Evolutionary conservation across 2,113 vertebrate genomes (phyloP).

Genomic region (Tiliqua scincoides): DNA sequence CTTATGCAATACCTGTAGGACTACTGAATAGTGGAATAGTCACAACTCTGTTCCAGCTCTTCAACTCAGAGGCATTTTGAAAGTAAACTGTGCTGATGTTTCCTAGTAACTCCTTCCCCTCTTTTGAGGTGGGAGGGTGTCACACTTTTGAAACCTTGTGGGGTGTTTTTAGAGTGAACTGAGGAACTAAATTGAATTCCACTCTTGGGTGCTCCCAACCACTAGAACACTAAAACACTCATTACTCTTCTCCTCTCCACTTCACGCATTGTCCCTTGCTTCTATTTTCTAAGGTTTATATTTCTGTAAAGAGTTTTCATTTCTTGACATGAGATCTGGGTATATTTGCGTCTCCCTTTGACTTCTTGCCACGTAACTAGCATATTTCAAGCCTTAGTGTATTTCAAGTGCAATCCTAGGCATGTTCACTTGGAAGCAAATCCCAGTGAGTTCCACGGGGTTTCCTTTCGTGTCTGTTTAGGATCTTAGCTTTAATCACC

Average conservation of each 20-base stretch:
- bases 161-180: slow-evolving; percentile 32
- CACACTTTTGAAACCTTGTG: background rate
- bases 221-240: background rate
- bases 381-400: too few species aligned
- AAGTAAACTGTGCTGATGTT: background rate
- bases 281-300: slow-evolving; percentile 33
- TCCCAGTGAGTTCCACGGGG: too few species aligned
- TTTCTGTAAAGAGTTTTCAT: slow-evolving; percentile 37
- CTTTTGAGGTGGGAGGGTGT: background rate
- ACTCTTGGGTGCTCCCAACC: slow-evolving; percentile 20
- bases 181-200: slow-evolving; percentile 42
- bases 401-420: too few species aligned
- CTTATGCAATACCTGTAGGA: accelerated
- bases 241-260: background rate
- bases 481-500: too few species aligned
- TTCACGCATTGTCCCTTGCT: background rate
- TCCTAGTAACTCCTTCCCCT: background rate
- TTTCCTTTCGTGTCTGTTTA: too few species aligned
- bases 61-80: background rate
- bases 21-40: background rate
- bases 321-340: slow-evolving; percentile 3
- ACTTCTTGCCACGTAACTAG: background rate
- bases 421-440: too few species aligned
- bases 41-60: background rate
- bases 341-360: background rate